These are phyloP conservation scores for Cuniculus paca DNA, from an alignment of 2,797 vertebrate genomes.

Conservation along the genomic window DNA sequence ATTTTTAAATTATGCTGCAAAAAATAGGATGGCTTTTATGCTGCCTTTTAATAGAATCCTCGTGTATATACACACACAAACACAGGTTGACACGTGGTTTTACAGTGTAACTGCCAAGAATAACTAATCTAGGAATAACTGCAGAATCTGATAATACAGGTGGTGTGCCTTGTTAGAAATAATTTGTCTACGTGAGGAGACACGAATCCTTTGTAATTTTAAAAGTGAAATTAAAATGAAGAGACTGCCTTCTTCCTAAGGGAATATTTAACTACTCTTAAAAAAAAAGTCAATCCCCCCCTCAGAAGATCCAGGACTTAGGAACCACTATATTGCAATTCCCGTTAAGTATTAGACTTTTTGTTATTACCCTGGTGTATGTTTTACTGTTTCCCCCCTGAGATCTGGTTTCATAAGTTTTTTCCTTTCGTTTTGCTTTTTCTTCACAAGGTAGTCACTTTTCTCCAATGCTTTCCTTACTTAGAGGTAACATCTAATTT, in stretches of 20 bases:
- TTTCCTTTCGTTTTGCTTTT: background rate
- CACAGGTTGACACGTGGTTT: slow-evolving; percentile 65
- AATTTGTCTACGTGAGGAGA: slow-evolving; percentile 66
- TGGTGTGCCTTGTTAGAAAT: slow-evolving; percentile 71
- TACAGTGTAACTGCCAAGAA: slow-evolving; percentile 75
- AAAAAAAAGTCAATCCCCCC: background rate
- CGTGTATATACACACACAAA: slow-evolving; percentile 26
- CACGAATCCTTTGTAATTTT: slow-evolving; percentile 36
- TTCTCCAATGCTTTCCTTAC: slow-evolving; percentile 16
- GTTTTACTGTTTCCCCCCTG: background rate
- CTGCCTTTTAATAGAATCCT: slow-evolving; percentile 75
- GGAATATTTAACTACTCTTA: slow-evolving; percentile 14
- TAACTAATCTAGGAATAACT: slow-evolving; percentile 81
- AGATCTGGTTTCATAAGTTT: slow-evolving; percentile 2
- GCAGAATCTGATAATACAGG: slow-evolving; percentile 72
- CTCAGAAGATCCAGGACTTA: background rate
- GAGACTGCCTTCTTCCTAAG: slow-evolving; percentile 59
- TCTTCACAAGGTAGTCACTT: slow-evolving; percentile 27
- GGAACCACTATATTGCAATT: background rate
- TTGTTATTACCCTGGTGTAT: background rate
- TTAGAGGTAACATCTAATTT: slow-evolving; percentile 19
- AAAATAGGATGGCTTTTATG: slow-evolving; percentile 72
- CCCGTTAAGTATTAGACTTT: background rate
- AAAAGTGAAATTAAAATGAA: slow-evolving; percentile 71
- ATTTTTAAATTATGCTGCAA: slow-evolving; percentile 76